Conservation (phyloP, 2,113 vertebrate species). For the Channa maculata region DNA sequence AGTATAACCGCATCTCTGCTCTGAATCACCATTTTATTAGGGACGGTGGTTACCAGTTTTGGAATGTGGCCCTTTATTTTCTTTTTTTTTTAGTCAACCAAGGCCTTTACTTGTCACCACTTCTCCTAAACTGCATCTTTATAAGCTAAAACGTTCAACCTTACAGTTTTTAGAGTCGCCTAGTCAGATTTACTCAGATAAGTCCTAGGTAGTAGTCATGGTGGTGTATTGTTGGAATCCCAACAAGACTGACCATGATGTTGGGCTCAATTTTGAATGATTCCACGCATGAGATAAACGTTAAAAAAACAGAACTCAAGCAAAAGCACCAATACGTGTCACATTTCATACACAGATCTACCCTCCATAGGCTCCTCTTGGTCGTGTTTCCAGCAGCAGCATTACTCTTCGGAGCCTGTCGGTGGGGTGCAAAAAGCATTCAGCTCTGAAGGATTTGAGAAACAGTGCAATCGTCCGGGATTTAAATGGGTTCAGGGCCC, state of each 20-base stretch:
- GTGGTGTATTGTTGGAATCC: not conserved
- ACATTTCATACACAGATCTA: constrained; percentile 36
- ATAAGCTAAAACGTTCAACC: too few species aligned
- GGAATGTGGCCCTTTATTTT: too few species aligned
- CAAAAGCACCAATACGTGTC: not conserved
- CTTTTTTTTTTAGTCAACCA: too few species aligned
- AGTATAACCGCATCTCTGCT: too few species aligned
- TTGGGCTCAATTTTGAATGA: constrained; percentile 4
- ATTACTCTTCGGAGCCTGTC: constrained; percentile 34
- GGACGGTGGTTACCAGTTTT: too few species aligned
- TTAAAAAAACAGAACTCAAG: not conserved
- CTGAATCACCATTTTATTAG: too few species aligned
- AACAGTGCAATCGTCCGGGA: constrained; percentile 73
- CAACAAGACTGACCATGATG: not conserved
- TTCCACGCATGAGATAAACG: too few species aligned
- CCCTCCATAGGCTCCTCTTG: constrained; percentile 26
- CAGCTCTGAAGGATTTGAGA: constrained; percentile 73
- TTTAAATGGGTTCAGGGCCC: constrained; percentile 71
- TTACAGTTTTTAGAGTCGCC: too few species aligned
- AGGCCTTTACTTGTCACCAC: too few species aligned
- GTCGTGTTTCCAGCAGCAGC: constrained; percentile 33
- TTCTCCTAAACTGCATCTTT: too few species aligned
- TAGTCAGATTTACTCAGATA: too few species aligned
- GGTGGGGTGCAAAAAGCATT: constrained; percentile 56
- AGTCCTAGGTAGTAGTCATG: not conserved